These are phyloP conservation scores for Heterodera schachtii DNA, from an alignment of 1,140 invertebrate genomes.

Conservation along the genomic window DNA sequence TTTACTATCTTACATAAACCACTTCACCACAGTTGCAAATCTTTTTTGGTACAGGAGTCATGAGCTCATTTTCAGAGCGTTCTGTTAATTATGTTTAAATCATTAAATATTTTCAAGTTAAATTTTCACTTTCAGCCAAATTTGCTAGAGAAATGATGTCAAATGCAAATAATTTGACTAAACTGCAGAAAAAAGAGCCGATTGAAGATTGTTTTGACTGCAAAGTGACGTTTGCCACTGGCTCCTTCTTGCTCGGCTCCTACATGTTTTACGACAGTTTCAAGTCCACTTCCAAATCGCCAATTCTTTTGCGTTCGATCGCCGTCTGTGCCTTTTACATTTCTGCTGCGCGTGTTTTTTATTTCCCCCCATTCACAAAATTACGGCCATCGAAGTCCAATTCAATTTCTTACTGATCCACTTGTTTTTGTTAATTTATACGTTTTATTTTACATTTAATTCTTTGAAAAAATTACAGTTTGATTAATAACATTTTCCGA, in stretches of 20 bases:
- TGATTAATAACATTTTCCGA: neutral
- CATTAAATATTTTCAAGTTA: too few relatives aligned
- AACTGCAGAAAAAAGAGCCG: too few relatives aligned
- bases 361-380: conserved; percentile 12
- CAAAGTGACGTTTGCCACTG: conserved; percentile 21
- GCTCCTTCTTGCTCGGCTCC: conserved; percentile 14
- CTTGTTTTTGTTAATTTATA: neutral
- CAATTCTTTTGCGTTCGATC: neutral
- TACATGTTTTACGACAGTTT: conserved; percentile 24
- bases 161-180: too few relatives aligned
- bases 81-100: too few relatives aligned
- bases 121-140: too few relatives aligned
- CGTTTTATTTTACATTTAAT: neutral
- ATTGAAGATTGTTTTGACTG: conserved; percentile 27
- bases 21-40: too few relatives aligned
- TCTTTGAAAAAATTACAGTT: neutral
- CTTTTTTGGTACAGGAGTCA: too few relatives aligned
- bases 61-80: too few relatives aligned
- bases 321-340: conserved; percentile 23
- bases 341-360: conserved; percentile 18
- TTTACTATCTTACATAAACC: too few relatives aligned
- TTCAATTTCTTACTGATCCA: neutral
- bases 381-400: conserved; percentile 2
- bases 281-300: neutral
- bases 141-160: too few relatives aligned